phyloP scores from a whole-genome alignment of 2,113 vertebrate species.

The Talpa occidentalis region DNA sequence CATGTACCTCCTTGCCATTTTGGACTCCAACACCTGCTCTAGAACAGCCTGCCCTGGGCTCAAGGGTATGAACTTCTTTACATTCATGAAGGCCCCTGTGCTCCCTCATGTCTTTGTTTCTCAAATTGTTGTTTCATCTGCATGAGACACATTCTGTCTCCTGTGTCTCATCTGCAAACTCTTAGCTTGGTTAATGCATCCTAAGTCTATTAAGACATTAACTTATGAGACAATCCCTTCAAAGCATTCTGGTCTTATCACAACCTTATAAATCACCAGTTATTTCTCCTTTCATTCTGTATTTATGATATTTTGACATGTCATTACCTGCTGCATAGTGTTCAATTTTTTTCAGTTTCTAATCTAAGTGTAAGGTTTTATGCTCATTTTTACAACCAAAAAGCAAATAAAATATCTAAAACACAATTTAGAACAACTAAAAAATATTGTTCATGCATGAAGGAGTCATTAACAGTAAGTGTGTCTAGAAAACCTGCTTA shows the following conservation, averaged over 20 bases:
- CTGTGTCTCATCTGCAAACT: background rate
- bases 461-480: background rate
- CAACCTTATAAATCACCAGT: background rate
- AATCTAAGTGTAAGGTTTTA: background rate
- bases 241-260: background rate
- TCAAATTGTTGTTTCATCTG: background rate
- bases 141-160: background rate
- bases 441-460: background rate
- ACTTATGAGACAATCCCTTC: background rate
- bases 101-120: background rate
- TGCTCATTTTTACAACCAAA: background rate
- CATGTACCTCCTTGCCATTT: too few relatives aligned
- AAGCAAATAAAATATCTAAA: background rate
- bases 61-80: background rate
- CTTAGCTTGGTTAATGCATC: background rate
- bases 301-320: background rate
- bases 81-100: background rate
- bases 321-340: background rate
- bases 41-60: too few relatives aligned
- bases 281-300: background rate
- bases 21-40: background rate
- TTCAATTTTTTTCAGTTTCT: background rate
- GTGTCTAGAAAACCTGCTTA: background rate
- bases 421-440: background rate
- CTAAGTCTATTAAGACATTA: background rate